Evolutionary conservation across 2,888 invertebrate genomes (phyloP).

Genomic region (Acleris holmiana): DNA sequence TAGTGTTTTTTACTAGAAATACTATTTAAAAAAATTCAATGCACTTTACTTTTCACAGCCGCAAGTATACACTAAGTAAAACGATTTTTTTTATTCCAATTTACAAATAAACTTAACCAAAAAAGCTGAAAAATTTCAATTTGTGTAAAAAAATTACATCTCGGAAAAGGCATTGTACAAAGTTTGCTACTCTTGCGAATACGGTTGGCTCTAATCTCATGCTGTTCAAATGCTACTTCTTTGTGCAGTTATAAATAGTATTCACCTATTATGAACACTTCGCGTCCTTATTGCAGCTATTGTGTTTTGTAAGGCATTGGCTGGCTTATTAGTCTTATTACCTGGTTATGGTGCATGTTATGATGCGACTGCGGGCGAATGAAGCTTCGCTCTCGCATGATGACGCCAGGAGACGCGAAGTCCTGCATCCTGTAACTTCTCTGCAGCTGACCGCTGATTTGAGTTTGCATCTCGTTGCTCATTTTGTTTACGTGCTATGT

Average conservation of each 20-base stretch:
- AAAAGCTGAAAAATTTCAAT: not conserved
- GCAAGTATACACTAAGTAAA: too few relatives aligned
- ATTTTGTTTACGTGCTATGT: slow-evolving; percentile 29
- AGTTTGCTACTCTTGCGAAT: not conserved
- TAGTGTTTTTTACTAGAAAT: too few relatives aligned
- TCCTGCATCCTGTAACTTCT: slow-evolving; percentile 83
- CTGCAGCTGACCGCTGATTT: slow-evolving; percentile 76
- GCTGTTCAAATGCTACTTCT: too few relatives aligned
- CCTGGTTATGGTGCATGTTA: slow-evolving; percentile 83
- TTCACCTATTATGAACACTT: too few relatives aligned
- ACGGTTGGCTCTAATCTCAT: too few relatives aligned
- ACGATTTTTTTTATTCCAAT: too few relatives aligned
- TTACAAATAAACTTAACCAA: too few relatives aligned
- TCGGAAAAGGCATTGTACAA: not conserved
- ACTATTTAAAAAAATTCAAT: too few relatives aligned
- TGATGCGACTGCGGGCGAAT: slow-evolving; percentile 86
- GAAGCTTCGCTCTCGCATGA: slow-evolving; percentile 89
- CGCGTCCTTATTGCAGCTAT: too few relatives aligned
- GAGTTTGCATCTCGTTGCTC: slow-evolving; percentile 72
- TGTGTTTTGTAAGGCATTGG: slow-evolving; percentile 10
- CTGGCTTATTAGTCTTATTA: slow-evolving; percentile 41
- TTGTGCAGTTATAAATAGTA: too few relatives aligned
- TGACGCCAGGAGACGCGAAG: slow-evolving; percentile 82
- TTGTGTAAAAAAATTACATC: not conserved
- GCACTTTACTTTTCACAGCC: too few relatives aligned